A percentile compares a stretch with the other conserved stretches of the same genome.
Evolutionary conservation across 64 coral and sea anemone genomes (phyloP).

Genomic region (Dendrophyllia cribrosa): DNA sequence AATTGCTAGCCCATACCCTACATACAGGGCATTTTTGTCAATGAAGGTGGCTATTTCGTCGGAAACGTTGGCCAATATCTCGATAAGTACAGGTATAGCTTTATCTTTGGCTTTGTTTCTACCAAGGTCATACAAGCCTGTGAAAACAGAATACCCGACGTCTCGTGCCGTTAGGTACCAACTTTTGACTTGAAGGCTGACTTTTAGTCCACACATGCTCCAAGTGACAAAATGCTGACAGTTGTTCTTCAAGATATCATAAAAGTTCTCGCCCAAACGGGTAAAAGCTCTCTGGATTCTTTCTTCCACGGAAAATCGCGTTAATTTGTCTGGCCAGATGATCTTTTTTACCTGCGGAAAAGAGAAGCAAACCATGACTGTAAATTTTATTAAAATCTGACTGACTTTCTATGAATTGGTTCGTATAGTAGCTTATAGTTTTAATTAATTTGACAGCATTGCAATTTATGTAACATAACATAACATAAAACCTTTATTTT

Average conservation of each 20-base stretch:
- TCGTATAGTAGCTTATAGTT: neutral
- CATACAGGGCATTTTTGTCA: neutral
- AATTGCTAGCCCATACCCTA: neutral
- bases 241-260: constrained; percentile 56
- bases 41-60: constrained; percentile 34
- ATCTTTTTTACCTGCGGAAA: constrained; percentile 20
- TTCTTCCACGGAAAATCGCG: constrained; percentile 12
- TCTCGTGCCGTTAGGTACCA: neutral
- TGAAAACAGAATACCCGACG: neutral
- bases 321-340: constrained; percentile 45
- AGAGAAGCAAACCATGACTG: neutral
- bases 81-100: neutral
- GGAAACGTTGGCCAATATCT: constrained; percentile 5
- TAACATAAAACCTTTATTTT: no score
- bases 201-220: constrained; percentile 53
- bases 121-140: neutral
- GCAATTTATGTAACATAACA: no score
- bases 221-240: constrained; percentile 62
- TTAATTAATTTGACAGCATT: no score
- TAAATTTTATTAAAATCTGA: no score
- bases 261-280: neutral
- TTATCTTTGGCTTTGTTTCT: neutral
- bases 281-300: constrained; percentile 12
- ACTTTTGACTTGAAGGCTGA: constrained; percentile 47
- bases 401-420: no score